Conservation (phyloP, 1,140 invertebrate species). For the Drosophila tristis region DNA sequence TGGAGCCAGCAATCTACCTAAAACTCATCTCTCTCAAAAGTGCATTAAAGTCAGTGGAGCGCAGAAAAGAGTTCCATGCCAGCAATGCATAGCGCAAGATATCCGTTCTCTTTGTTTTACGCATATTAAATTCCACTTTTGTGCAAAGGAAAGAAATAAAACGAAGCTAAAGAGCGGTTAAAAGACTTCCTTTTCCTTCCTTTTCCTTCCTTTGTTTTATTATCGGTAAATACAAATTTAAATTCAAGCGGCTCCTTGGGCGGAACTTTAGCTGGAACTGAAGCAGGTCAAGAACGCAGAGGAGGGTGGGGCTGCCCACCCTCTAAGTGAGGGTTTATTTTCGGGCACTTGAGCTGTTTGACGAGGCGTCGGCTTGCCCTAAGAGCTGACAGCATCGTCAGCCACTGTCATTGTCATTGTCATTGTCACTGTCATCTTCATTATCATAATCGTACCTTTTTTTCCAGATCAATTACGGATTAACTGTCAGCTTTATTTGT, state of each 20-base stretch:
- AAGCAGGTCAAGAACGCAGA: constrained; percentile 35
- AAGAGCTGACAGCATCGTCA: constrained; percentile 30
- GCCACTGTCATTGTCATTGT: constrained; percentile 3
- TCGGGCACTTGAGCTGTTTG: constrained; percentile 27
- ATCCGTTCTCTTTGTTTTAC: too few relatives aligned
- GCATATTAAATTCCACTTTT: too few relatives aligned
- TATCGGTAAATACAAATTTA: constrained; percentile 64
- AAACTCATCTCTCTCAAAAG: too few relatives aligned
- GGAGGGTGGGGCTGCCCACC: too few relatives aligned
- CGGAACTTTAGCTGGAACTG: constrained; percentile 19
- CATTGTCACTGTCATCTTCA: constrained; percentile 51
- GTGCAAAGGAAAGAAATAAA: too few relatives aligned
- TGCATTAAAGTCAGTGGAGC: too few relatives aligned
- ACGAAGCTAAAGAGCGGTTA: too few relatives aligned
- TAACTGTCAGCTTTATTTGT: constrained; percentile 77
- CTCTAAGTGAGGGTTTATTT: background rate
- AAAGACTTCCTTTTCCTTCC: too few relatives aligned
- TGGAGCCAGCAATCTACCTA: too few relatives aligned
- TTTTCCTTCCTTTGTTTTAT: constrained; percentile 5
- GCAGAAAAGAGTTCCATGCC: too few relatives aligned
- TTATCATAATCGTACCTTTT: constrained; percentile 56
- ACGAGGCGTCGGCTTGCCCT: constrained; percentile 28
- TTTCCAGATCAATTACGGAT: constrained; percentile 79
- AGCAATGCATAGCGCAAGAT: too few relatives aligned
- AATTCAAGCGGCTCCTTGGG: constrained; percentile 62